Evolutionary conservation across 2,113 vertebrate genomes (phyloP), one percentile per base, ranked within the genome.

Genomic region (Eretmochelys imbricata): DNA sequence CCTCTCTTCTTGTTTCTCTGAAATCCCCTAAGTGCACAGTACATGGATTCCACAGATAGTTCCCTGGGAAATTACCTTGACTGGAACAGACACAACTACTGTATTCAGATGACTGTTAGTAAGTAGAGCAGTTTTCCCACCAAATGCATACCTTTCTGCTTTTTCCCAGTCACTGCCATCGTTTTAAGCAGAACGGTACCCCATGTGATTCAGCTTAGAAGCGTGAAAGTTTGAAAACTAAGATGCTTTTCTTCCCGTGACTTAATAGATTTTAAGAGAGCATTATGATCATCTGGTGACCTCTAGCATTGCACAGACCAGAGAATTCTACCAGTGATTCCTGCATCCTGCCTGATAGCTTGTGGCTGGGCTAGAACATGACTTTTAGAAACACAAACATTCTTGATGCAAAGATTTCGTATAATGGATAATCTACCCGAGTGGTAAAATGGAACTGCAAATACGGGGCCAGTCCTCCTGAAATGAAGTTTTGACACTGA

Each of bases 1-100:
- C 19, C 25, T 9, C 38, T 92, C n/a, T 55, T 57, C 20, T 57
- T 76, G 0, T 80, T 84, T 55, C 48, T 1, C 2, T 69, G 82
- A 49, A 85, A 24, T 46, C 31, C 54, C 59, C 0, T 1, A 25
- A 65, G 7, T 0, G 0, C 0, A 0, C 0, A 1, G 8, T 10
- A 0, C 20, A 53, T 35, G 31, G 75, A 54, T 87, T 13, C 42
- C 31, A 25, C 0, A 27, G 75, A 46, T 48, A 29, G 25, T 78
- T 78, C 75, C 25, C 38, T 27, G 42, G 1, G 31, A 9, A 84
- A 29, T 10, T 19, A 8, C 31, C 48, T 65, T 5, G 49, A 8
- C 49, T 82, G 69, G 35, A 78, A 48, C 24, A 78, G 46, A 46
- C 75, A 24, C 22, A 78, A 9, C 12, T 14, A 48, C 12, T 78